Percentiles rank a stretch among this genome's conserved stretches.
phyloP scores from a whole-genome alignment of 2,888 invertebrate genomes.

The Trichogramma evanescens region DNA sequence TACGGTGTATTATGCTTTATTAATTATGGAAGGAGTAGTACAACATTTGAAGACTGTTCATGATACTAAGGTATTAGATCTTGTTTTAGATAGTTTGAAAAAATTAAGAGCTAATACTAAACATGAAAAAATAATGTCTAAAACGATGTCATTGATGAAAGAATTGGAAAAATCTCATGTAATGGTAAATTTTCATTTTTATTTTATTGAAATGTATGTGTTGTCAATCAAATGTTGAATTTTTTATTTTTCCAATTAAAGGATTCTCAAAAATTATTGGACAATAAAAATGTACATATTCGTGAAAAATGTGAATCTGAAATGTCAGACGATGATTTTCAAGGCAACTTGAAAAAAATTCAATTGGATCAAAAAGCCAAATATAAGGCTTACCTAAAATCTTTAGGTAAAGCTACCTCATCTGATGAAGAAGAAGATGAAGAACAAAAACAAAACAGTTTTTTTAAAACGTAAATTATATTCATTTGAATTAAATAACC shows the following conservation, averaged over 20 bases:
- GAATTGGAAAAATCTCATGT: background rate
- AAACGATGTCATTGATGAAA: background rate
- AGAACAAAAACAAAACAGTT: background rate
- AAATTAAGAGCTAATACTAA: constrained; percentile 1
- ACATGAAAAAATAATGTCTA: background rate
- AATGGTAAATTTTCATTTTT: background rate
- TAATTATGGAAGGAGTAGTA: constrained; percentile 1
- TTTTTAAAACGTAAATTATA: background rate
- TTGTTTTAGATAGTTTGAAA: background rate
- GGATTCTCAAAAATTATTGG: background rate
- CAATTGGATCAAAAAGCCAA: background rate
- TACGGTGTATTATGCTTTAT: background rate
- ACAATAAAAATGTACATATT: background rate
- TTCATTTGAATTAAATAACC: background rate
- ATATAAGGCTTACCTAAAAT: background rate
- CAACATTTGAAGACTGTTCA: background rate
- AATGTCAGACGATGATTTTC: background rate
- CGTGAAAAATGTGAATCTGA: background rate
- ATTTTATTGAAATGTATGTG: too few relatives aligned
- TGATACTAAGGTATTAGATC: background rate
- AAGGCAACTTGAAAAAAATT: background rate
- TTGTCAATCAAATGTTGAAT: background rate
- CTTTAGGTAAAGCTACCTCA: background rate
- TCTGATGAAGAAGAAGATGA: constrained; percentile 5
- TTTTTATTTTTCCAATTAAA: background rate